Evolutionary conservation across 35 echinoderm and acorn worm species (phyloP).

Genomic region (Strongylocentrotus purpuratus): DNA sequence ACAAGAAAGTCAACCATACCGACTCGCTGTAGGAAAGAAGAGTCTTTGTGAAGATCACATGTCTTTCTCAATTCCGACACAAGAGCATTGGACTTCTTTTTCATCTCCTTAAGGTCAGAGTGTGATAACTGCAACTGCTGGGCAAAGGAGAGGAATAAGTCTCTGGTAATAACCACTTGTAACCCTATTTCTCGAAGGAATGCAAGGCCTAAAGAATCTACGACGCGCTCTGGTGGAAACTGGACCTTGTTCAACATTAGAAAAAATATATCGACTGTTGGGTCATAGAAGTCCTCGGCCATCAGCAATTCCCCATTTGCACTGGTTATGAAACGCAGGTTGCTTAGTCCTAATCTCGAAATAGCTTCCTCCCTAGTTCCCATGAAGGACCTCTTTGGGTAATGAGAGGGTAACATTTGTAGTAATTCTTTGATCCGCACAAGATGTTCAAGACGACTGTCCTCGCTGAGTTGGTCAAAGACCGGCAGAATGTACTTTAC

Average conservation of each 20-base stretch:
- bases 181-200: conserved; percentile 40
- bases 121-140: background rate
- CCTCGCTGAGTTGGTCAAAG: conserved; percentile 1
- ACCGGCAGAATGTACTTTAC: conserved; percentile 48
- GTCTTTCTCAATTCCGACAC: background rate
- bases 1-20: conserved; percentile 20
- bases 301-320: background rate
- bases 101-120: background rate
- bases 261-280: background rate
- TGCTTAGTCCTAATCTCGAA: background rate
- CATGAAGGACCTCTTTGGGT: background rate
- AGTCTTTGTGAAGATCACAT: background rate
- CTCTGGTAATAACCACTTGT: background rate
- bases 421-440: background rate
- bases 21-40: background rate
- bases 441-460: conserved; percentile 43
- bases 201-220: background rate
- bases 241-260: background rate
- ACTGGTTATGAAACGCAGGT: background rate
- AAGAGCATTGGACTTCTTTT: background rate
- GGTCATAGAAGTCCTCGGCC: background rate
- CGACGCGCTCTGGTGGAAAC: background rate
- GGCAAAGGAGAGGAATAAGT: background rate
- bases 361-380: background rate
- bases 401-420: background rate